Base-by-base conservation (phyloP, 2,113 vertebrate genomes). In the Phrynosoma blainvillii region DNA sequence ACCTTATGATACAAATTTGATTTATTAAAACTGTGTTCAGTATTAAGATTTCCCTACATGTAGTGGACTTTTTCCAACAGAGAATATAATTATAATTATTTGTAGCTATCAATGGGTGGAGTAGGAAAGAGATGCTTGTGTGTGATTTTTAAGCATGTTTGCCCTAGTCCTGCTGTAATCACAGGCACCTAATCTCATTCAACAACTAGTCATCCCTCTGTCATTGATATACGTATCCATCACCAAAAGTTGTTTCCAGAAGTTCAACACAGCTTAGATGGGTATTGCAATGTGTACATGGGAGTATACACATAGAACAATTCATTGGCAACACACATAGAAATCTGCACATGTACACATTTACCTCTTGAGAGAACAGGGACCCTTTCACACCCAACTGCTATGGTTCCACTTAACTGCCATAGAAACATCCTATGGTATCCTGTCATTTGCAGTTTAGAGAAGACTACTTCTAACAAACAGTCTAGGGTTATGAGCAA, bases 31-130 rank as follows among this genome's bases (percentile, higher is more conserved):
- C 82, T 82, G 90, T 90, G 88, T 36, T 90, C 75, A n/a, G 18
- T 79, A 84, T 84, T 71, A 73, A 88, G 89, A 1, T 10, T 91
- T 68, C 90, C 91, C 87, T 93, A 59, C 87, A 77, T 86, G 78
- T 94, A 88, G 82, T 92, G 92, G 21, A 90, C 84, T 91, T 84
- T 82, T 94, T 93, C 75, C 73, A 36, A 52, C 90, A 86, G 91
- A 86, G 70, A 85, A 86, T 47, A 47, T 92, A 77, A 84, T 62
- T 87, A 85, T 85, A 76, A 30, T 71, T n/a, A 27, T 71, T 11
- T 84, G 91, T 89, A 78, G 86, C 42, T 77, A 85, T 65, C 13
- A 87, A 54, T 87, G 59, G 68, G 30, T 30, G 8, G 7, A 7
- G 68, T 30, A 7, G 92, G 62, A 23, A 73, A 87, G 87, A 76